These are phyloP conservation scores for Cladopsammia gracilis DNA, from an alignment of 64 coral and sea anemone species.

Conservation along the genomic window DNA sequence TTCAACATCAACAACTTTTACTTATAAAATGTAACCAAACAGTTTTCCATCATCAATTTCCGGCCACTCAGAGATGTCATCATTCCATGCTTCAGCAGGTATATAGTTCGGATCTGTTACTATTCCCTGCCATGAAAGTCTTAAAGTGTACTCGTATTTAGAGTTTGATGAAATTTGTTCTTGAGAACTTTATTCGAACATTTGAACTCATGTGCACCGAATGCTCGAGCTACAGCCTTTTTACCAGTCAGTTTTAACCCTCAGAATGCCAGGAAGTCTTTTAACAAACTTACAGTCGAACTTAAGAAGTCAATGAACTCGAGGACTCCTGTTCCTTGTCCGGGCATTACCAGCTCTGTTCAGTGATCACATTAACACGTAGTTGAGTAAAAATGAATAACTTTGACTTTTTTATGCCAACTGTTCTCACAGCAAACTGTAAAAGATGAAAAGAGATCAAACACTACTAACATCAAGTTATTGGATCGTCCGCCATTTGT, in stretches of 20 bases:
- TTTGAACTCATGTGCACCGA: conserved; percentile 1
- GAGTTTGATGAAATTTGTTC: conserved; percentile 9
- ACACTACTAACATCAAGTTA: too few species aligned
- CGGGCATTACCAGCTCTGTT: neutral
- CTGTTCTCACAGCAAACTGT: too few species aligned
- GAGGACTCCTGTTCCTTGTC: conserved; percentile 28
- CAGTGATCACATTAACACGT: too few species aligned
- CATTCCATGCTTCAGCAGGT: conserved; percentile 26
- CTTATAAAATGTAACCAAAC: conserved; percentile 61
- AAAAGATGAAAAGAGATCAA: too few species aligned
- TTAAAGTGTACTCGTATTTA: conserved; percentile 9
- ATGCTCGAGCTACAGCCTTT: conserved; percentile 61
- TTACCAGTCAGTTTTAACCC: conserved; percentile 47
- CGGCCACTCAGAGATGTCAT: conserved; percentile 51
- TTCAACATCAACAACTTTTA: conserved; percentile 68
- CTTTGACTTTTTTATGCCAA: too few species aligned
- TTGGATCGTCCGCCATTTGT: too few species aligned
- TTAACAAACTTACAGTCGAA: conserved; percentile 24
- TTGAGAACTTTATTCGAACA: conserved; percentile 10
- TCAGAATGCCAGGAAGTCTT: conserved; percentile 54
- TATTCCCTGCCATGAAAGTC: neutral
- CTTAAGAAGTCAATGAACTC: conserved; percentile 41
- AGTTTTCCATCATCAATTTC: conserved; percentile 57
- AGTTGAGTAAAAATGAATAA: too few species aligned
- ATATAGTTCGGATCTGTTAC: conserved; percentile 56